Evolutionary conservation across 1,140 invertebrate genomes (phyloP), one percentile per base, ranked within the genome.

Genomic region (Drosophila kanapiae): DNA sequence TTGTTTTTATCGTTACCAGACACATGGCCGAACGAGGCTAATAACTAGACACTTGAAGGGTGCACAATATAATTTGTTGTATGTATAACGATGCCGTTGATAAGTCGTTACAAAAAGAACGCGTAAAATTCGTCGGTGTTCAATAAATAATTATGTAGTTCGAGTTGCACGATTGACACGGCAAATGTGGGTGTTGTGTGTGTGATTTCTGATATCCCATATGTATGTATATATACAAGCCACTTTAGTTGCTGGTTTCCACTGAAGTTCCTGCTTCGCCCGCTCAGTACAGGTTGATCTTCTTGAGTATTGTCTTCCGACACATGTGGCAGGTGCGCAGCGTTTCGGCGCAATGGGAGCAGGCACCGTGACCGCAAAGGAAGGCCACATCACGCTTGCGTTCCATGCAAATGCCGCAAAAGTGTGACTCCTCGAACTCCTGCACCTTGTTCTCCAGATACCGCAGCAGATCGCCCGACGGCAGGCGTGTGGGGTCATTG

Each of bases 251-350:
- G 82, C 70, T 70, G 61, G 37, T 69, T 69, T 64, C 58, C 57
- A 18, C 40, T 62, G 59, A 23, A 13, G 16, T 6, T 48, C n/a
- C 45, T 29, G 23, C 13, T 43, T 13, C n/a, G 31, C 10, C 70
- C 54, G 37, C 54, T 91, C 94, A 96, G 91, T 96, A 96, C 33
- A 98, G 94, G 93, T 97, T 97, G 78, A 98, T 98, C 92, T 97
- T 98, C 91, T 97, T 97, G 14, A 96, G 95, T 87, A 98, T 98
- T 8, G 96, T 95, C 93, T 97, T 96, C 38, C 98, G 95, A 94
- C 97, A 98, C 97, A 98, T 98, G 93, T 98, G 98, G 94, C 98
- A 98, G 8, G 95, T 96, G 86, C 95, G 95, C 3, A 98, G 93
- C 2, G 97, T 96, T 60, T 96, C 95, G 1, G 97, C 95, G 91